A percentile compares a stretch with the other conserved stretches of the same genome.
Evolutionary conservation across 2,797 vertebrate species (phyloP).

Genomic region (Hemibagrus guttatus): DNA sequence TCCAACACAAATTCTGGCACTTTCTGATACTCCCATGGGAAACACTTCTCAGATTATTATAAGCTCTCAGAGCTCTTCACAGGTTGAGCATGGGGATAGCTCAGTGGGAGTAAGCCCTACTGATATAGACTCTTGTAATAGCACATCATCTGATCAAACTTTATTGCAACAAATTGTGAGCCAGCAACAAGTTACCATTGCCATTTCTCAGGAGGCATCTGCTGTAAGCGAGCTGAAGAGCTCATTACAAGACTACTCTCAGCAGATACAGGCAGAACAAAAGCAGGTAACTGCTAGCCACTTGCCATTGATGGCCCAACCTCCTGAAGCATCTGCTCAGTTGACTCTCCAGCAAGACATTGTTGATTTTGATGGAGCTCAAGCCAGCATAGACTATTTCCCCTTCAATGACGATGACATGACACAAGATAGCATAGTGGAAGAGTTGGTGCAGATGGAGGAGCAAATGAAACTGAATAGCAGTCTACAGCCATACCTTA

Average conservation of each 20-base stretch:
- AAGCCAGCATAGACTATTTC: conserved; percentile 91
- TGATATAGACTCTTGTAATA: conserved; percentile 71
- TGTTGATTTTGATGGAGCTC: conserved; percentile 88
- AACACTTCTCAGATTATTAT: conserved; percentile 73
- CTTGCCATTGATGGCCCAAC: conserved; percentile 79
- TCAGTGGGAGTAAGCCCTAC: conserved; percentile 65
- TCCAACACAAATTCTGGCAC: conserved; percentile 76
- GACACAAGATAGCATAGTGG: conserved; percentile 98
- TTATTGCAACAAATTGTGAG: conserved; percentile 85
- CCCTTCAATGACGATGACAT: conserved; percentile 95
- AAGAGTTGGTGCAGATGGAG: conserved; percentile 98
- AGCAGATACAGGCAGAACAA: conserved; percentile 76
- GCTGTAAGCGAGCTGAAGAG: conserved; percentile 85
- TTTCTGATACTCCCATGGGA: conserved; percentile 78
- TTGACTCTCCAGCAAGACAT: conserved; percentile 89
- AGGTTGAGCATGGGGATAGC: conserved; percentile 75
- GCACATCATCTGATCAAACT: conserved; percentile 76
- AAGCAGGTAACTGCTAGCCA: conserved; percentile 72
- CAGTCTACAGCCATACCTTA: conserved; percentile 80
- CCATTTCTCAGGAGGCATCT: conserved; percentile 80
- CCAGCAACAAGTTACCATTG: conserved; percentile 79
- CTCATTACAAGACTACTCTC: conserved; percentile 78
- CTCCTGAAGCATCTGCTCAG: conserved; percentile 79
- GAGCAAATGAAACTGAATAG: conserved; percentile 96
- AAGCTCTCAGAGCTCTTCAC: conserved; percentile 76